A percentile compares a stretch with the other conserved stretches of the same genome.
phyloP scores from a whole-genome alignment of 2,888 invertebrate species.

The Chloroclystis v-ata region DNA sequence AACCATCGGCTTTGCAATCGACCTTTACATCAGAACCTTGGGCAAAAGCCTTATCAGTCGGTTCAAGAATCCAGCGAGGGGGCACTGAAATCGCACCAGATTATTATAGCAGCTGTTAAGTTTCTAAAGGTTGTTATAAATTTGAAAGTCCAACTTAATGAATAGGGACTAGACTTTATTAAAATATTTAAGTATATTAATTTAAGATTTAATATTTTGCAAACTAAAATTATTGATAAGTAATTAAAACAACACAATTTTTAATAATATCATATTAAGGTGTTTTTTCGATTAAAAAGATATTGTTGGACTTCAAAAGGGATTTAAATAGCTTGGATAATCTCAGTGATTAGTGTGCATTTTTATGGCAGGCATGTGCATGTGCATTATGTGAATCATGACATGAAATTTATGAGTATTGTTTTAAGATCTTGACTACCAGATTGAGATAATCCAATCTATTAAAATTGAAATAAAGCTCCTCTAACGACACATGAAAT shows the following conservation, averaged over 20 bases:
- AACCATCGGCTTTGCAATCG: constrained; percentile 97
- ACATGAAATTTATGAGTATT: no score
- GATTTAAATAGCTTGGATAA: constrained; percentile 8
- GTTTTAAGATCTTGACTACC: neutral
- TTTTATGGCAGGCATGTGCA: neutral
- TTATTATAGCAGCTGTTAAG: constrained; percentile 35
- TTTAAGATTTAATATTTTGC: no score
- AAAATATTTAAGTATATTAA: no score
- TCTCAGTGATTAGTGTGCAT: constrained; percentile 4
- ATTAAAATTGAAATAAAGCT: constrained; percentile 39
- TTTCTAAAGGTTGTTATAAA: neutral
- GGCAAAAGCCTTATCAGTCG: constrained; percentile 96
- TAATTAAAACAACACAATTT: no score
- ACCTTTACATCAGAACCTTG: constrained; percentile 96
- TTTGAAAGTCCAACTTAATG: no score
- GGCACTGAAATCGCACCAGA: constrained; percentile 83
- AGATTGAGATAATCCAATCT: constrained; percentile 22
- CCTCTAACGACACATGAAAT: constrained; percentile 37
- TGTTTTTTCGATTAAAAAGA: neutral
- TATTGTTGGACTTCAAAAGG: neutral
- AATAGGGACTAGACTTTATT: no score
- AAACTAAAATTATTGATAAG: no score
- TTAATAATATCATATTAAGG: no score
- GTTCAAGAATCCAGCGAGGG: constrained; percentile 96
- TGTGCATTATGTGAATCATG: no score